Evolutionary conservation across 2,888 invertebrate genomes (phyloP), one percentile per base, ranked within the genome.

Genomic region (Aphidius colemani): DNA sequence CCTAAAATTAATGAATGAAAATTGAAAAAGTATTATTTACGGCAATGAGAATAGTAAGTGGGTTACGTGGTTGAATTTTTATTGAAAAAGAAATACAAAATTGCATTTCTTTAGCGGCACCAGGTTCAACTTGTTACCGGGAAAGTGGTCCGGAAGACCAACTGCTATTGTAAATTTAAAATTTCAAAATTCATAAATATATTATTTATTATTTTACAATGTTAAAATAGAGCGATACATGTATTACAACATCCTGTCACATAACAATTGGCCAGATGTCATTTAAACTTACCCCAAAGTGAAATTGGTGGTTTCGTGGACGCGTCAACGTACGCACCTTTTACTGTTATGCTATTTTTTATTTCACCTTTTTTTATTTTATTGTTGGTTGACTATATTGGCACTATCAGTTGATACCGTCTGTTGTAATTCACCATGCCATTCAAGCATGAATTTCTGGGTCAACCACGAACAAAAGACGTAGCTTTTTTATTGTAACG

Each of bases 201-300:
- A 7, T 51, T 18, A 18, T 51, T 51, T 50, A 50, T 50, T 53
- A 45, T 57, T 57, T 46, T 30, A 39, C 10, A 30, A 30, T 39
- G 7, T 39, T 57, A 39, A 30, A 7, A 46, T 57, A 39, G 45
- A 46, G 46, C 8, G 57, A 57, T 65, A 39, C 66, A 60, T 59
- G 53, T 60, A 66, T 62, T 59, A 66, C 68, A 63, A 68, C 67
- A 69, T 66, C 67, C 67, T 69, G 67, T 51, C 64, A 53, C 62
- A 59, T 59, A 66, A 70, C 68, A 70, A 70, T 70, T 57, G 68
- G 18, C 58, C 70, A 70, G 67, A 70, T 70, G 70, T 67, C 63
- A 57, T 43, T 50, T 41, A 39, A 46, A 56, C 46, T 57, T 57
- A n/a, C 43, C 51, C 61, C 57, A 57, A 58, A 61, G 57, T 46